Base-by-base conservation (phyloP, 1,140 invertebrate species). In the Papilio xuthus region DNA sequence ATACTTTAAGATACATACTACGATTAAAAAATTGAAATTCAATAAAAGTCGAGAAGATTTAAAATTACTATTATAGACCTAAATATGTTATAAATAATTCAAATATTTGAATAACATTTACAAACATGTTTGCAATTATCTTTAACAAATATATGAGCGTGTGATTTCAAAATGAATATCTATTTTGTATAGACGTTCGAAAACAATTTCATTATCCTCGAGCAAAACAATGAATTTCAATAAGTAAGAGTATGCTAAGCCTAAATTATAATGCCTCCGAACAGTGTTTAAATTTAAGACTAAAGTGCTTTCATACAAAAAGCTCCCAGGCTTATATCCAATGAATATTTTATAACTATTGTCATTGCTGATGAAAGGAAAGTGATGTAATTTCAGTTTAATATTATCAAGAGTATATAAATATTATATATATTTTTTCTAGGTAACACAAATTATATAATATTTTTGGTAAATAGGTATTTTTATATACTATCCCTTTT, bases 191-290 rank as follows among this genome's bases (percentile, higher is more conserved):
- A 28, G 26, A 63, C 26, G 60, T 15, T 13, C 12, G 60, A 15
- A 67, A 32, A 67, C 20, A 26, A n/a, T 26, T 47, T 47, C 47
- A 6, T 67, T 67, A 67, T 67, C 60, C 12, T 67, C 13, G 3
- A 67, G 13, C 13, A 67, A 67, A 67, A 67, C 13, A 67, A 67
- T 28, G 60, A 71, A 71, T 20, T 42, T 71, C 69, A 71, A 71
- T 71, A 71, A 71, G 69, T 71, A n/a, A 71, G 18, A 42, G 32
- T 72, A 3, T 47, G n/a, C 71, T 44, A 73, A 73, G 71, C 71
- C 71, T 73, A 47, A 73, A 73, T 73, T 73, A 73, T 44, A 73
- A 73, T 73, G 71, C 71, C 41, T 47, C 23, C 71, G 41, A 44
- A 73, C 71, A 73, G n/a, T 73, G 42, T 73, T 73, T 44, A 44